Percentiles rank a stretch among this genome's conserved stretches.
Conservation (phyloP, 2,888 invertebrate species). For the Heteropelma amictum region DNA sequence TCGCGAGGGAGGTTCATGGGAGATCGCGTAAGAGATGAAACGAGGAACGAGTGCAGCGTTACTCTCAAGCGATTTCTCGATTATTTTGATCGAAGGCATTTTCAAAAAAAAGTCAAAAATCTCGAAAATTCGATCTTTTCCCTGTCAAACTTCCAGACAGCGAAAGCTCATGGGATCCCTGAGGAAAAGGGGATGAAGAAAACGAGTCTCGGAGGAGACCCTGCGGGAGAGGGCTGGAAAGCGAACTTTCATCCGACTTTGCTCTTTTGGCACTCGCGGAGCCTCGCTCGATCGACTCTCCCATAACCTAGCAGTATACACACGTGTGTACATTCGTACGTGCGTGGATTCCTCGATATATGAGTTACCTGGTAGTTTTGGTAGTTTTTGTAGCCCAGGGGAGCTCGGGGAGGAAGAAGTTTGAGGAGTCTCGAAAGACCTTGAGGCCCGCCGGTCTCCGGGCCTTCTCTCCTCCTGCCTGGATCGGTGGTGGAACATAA, state of each 20-base stretch:
- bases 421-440: conserved; percentile 68
- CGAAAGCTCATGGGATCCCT: no score
- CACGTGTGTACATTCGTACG: neutral
- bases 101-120: no score
- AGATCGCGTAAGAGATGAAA: conserved; percentile 61
- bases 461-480: conserved; percentile 63
- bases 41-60: no score
- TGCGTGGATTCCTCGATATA: neutral
- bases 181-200: conserved; percentile 52
- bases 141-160: no score
- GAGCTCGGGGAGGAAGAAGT: conserved; percentile 53
- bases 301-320: conserved; percentile 32
- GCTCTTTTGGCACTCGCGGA: no score
- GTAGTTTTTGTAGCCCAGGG: conserved; percentile 60
- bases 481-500: conserved; percentile 69
- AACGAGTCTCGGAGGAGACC: conserved; percentile 28
- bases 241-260: no score
- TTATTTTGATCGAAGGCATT: no score
- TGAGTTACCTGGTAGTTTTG: conserved; percentile 62
- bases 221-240: conserved; percentile 31
- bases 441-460: conserved; percentile 71
- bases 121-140: no score
- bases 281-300: conserved; percentile 57
- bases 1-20: conserved; percentile 61
- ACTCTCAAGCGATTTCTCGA: no score